Conservation (phyloP, 2,797 vertebrate genomes). For the Pangasius mekongensis region DNA sequence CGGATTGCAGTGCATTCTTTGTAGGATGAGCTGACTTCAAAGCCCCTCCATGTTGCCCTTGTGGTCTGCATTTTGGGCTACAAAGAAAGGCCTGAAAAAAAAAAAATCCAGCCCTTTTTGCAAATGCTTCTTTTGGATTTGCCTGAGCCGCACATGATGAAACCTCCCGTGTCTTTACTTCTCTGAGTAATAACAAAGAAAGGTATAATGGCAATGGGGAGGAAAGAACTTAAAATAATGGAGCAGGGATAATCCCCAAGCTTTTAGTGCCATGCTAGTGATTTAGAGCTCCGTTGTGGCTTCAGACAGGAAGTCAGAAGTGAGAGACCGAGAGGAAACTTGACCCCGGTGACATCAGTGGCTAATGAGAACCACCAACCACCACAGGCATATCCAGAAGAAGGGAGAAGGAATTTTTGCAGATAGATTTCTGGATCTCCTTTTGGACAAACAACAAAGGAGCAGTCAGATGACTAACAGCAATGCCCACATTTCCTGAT, state of each 20-base stretch:
- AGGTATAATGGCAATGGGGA: conserved; percentile 24
- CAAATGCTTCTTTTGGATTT: conserved; percentile 37
- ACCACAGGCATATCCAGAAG: conserved; percentile 9
- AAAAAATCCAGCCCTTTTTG: conserved; percentile 39
- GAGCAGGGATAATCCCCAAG: conserved; percentile 36
- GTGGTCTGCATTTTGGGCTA: conserved; percentile 45
- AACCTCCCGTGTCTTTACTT: conserved; percentile 4
- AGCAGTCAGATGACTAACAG: neutral
- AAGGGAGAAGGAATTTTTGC: neutral
- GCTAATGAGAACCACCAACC: conserved; percentile 41
- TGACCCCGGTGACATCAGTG: conserved; percentile 52
- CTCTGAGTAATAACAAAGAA: conserved; percentile 37
- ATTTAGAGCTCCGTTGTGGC: conserved; percentile 41
- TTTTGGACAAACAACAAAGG: conserved; percentile 4
- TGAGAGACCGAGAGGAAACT: conserved; percentile 54
- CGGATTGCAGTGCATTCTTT: conserved; percentile 44
- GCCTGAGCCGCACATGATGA: conserved; percentile 18
- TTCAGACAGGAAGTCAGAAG: conserved; percentile 35
- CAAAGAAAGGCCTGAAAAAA: conserved; percentile 28
- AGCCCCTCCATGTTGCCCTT: conserved; percentile 35
- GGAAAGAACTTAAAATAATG: conserved; percentile 39
- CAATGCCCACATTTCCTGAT: neutral
- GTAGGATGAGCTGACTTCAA: conserved; percentile 55
- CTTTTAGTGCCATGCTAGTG: conserved; percentile 32
- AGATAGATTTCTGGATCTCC: conserved; percentile 3